Evolutionary conservation across 2,113 vertebrate genomes (phyloP), one percentile per base, ranked within the genome.

Genomic region (Psephotus haematonotus): DNA sequence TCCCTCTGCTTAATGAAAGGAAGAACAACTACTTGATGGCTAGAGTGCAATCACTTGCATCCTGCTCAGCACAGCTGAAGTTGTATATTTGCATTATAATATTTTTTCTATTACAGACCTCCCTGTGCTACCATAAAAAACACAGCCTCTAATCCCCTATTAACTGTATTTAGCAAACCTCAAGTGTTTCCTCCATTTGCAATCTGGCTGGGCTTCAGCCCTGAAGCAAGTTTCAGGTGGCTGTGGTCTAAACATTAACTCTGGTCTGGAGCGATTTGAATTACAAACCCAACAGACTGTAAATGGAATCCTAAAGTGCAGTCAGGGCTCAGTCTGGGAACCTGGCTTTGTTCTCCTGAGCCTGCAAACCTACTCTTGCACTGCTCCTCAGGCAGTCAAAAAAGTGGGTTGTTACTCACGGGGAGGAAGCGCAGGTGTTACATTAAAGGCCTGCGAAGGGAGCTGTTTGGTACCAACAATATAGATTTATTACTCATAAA

Each of bases 221-320:
- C 86, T 71, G 81, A 91, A 95, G 93, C 86, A 97, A 97, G 95
- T 93, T 97, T 97, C 94, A 98, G 92, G 95, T 97, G 92, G 84
- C 81, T 97, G 90, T 97, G 93, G 86, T 94, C 95, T 97, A 95
- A 97, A 96, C 86, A 96, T 96, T 97, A 96, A 89, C 95, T 97
- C 79, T 80, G 82, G 91, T 93, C 94, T 95, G 88, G 82, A 96
- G 75, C 47, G 53, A 97, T 96, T 96, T 95, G 93, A 96, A 79
- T 97, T 97, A 96, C 92, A 97, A 97, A 97, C 87, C 91, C 97
- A 97, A 97, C 89, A 97, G 92, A 65, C 82, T 93, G 65, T 93
- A 95, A 95, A 92, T 92, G 91, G 77, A 96, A 96, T 97, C 96
- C 90, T 92, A 59, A 97, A 96, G 43, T 28, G 70, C 95, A 95